Base-by-base conservation (phyloP, 2,113 vertebrate species). In the Ageneiosus marmoratus region DNA sequence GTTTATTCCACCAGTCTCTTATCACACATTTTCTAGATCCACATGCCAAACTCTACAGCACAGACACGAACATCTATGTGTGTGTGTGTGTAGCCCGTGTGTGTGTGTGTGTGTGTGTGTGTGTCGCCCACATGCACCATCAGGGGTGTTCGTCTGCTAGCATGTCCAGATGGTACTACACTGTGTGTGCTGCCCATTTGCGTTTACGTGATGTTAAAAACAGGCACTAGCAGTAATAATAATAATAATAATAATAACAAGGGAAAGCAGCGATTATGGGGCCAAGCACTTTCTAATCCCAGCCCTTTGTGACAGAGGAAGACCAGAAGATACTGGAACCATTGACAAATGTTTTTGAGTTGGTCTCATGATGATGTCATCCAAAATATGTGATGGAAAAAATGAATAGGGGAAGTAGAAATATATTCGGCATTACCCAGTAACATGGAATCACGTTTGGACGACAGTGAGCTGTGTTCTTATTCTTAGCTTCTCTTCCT, bases 91-190 rank as follows among this genome's bases (percentile, higher is more conserved):
- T 58, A 85, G 34, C 50, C 41, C 12, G 51, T 58, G 62, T 48
- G 22, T n/a, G n/a, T n/a, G 44, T 53, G 70, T 73, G 50, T 29
- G 83, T 77, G 73, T 48, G n/a, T 41, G 46, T 13, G n/a, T 15
- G 48, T 76, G 79, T 70, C 50, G 60, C 79, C 72, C 70, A 56
- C 73, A 41, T 56, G 34, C n/a, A 65, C 34, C 79, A 69, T 55
- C 12, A 44, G 79, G 79, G 72, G 48, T 67, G 58, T 84, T 55
- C 50, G 55, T 24, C 46, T 82, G 29, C 80, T 75, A 75, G 70
- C 70, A n/a, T 44, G 78, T 55, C 63, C 80, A 81, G 77, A 85
- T 76, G 79, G 79, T 70, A 63, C 41, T 32, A 62, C 44, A 32
- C 67, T 44, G 46, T 20, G 44, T 80, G 79, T 77, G 13, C 32